Evolutionary conservation across 1,140 invertebrate species (phyloP).

Genomic region (Diachasma alloeum): DNA sequence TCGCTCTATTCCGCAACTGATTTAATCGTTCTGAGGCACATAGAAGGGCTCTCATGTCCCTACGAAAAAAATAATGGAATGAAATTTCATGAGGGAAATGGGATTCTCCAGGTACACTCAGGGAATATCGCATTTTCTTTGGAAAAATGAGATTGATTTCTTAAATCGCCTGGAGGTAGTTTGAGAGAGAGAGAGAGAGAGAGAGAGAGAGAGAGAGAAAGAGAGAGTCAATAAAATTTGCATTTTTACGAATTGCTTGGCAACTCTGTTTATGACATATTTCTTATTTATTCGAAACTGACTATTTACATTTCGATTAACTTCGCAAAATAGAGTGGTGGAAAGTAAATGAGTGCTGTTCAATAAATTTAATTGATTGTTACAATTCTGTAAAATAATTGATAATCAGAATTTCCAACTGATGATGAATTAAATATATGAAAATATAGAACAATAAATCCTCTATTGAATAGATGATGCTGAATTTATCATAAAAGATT

Average conservation of each 20-base stretch:
- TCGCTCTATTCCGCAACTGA: background rate
- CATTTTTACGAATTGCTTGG: background rate
- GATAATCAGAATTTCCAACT: no score
- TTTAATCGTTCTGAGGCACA: background rate
- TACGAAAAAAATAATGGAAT: background rate
- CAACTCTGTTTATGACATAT: background rate
- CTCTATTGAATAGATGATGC: no score
- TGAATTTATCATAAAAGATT: no score
- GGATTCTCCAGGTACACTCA: background rate
- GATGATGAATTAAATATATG: no score
- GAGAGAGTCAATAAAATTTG: background rate
- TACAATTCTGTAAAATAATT: no score
- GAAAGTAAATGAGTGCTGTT: background rate
- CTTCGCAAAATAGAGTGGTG: background rate
- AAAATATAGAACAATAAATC: no score
- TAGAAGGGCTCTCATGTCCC: background rate
- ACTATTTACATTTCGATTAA: background rate
- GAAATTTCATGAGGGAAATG: background rate
- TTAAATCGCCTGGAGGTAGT: background rate
- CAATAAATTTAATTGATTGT: no score
- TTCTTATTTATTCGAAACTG: background rate
- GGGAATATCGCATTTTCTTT: background rate
- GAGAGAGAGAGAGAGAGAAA: no score
- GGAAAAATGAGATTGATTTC: background rate
- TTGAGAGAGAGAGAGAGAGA: no score